Evolutionary conservation across 1,140 invertebrate species (phyloP), one percentile per base, ranked within the genome.

Genomic region (Ceratina australensis): DNA sequence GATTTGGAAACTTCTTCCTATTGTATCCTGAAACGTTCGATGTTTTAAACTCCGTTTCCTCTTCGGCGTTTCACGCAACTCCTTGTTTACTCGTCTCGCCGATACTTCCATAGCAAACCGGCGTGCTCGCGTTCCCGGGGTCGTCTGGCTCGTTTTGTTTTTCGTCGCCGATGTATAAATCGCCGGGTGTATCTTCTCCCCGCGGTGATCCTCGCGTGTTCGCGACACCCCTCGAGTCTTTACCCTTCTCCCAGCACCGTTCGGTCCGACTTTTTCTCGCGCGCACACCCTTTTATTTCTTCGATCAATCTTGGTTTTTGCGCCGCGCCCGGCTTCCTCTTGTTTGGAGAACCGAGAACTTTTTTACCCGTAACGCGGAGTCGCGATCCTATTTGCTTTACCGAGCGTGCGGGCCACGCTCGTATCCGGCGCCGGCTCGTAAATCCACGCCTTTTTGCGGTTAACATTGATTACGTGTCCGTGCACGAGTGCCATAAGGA

Each of bases 301-400:
- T 22, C 65, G 71, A 64, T 64, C 71, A 63, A 72, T 72, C 59
- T 72, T 72, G n/a, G 47, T 72, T 72, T 68, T 76, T 76, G 24
- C 56, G 1, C 28, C 20, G 5, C 3, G 33, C 33, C 22, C 49
- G 20, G 15, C 33, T n/a, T 63, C 18, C 18, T 33, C 28, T 16
- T n/a, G 72, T 68, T 60, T 50, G 28, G n/a, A 60, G 56, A 69
- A 73, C 60, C 72, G 72, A 42, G 0, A 28, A 15, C 59, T 73
- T 54, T 42, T 54, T 65, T 18, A 24, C 13, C n/a, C 4, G 15
- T 5, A 54, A n/a, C 52, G 33, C 33, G 3, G n/a, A 64, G 24
- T 54, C 28, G 50, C 49, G 49, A 33, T 69, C 54, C 67, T 57
- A 64, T 54, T 73, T 52, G 26, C 59, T 22, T 10, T n/a, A 10